phyloP scores from a whole-genome alignment of 2,888 invertebrate genomes.

The Azorinus chamasolen region DNA sequence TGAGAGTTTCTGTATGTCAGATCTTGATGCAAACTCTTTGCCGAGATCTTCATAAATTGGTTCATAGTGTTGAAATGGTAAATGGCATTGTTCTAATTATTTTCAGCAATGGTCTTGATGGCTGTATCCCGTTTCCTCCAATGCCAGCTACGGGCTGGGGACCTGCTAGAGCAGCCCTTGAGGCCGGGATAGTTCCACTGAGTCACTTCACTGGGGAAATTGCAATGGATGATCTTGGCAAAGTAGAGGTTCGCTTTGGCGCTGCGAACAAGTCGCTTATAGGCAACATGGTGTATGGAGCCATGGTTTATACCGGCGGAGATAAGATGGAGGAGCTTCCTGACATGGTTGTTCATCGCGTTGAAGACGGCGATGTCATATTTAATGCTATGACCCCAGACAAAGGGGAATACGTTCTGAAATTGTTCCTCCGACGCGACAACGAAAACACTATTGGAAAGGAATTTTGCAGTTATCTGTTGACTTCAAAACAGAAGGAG shows the following conservation, averaged over 20 bases:
- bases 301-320: constrained; percentile 64
- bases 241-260: constrained; percentile 66
- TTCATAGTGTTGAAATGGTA: no score
- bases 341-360: constrained; percentile 65
- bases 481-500: constrained; percentile 66
- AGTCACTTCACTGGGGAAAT: constrained; percentile 71
- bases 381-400: constrained; percentile 67
- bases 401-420: constrained; percentile 68
- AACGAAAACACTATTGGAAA: constrained; percentile 39
- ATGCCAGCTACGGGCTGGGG: constrained; percentile 83
- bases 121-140: constrained; percentile 77
- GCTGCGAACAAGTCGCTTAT: constrained; percentile 48
- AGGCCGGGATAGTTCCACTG: constrained; percentile 67
- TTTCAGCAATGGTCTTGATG: constrained; percentile 38
- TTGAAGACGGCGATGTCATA: constrained; percentile 70
- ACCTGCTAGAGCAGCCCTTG: constrained; percentile 67
- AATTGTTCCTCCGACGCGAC: constrained; percentile 57
- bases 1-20: no score
- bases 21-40: no score
- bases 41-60: no score
- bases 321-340: constrained; percentile 59
- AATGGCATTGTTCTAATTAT: no score
- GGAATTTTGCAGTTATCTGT: constrained; percentile 70
- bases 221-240: constrained; percentile 59
- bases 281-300: constrained; percentile 59